phyloP scores from a whole-genome alignment of 2,797 vertebrate genomes.

The Pseudochromis fuscus region DNA sequence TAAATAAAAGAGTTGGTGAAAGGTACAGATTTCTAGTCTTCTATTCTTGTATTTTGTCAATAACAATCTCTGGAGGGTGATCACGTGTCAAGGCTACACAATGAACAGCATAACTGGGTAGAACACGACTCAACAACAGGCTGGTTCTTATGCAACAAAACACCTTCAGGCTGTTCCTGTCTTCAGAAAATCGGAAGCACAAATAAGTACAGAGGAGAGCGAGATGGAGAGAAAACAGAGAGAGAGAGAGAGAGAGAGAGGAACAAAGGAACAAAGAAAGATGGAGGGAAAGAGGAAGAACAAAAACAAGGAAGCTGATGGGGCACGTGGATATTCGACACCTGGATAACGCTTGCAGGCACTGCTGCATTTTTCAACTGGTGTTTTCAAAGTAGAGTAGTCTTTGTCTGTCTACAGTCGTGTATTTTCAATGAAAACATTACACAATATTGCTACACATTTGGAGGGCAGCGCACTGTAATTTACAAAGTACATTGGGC shows the following conservation, averaged over 20 bases:
- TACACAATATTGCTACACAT: background rate
- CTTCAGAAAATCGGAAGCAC: constrained; percentile 36
- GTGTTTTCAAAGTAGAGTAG: background rate
- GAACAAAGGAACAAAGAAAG: constrained; percentile 24
- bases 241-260: background rate
- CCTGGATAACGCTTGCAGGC: background rate
- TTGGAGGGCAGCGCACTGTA: background rate
- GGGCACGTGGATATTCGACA: constrained; percentile 25
- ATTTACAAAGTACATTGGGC: background rate
- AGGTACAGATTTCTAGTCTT: constrained; percentile 6
- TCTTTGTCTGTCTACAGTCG: too few species aligned
- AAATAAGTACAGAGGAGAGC: constrained; percentile 39
- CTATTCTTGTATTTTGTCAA: background rate
- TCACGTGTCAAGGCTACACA: constrained; percentile 8
- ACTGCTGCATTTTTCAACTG: constrained; percentile 51
- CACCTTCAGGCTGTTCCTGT: constrained; percentile 57
- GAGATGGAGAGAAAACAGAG: too few species aligned
- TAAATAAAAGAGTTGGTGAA: background rate
- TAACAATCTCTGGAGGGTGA: constrained; percentile 8
- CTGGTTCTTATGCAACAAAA: constrained; percentile 53
- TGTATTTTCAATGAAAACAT: background rate
- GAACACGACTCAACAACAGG: constrained; percentile 18
- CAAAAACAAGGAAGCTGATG: constrained; percentile 38
- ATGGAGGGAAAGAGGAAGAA: constrained; percentile 17
- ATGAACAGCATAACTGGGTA: constrained; percentile 11